Evolutionary conservation across 2,797 vertebrate genomes (phyloP).

Genomic region (Pantherophis alleghaniensis): DNA sequence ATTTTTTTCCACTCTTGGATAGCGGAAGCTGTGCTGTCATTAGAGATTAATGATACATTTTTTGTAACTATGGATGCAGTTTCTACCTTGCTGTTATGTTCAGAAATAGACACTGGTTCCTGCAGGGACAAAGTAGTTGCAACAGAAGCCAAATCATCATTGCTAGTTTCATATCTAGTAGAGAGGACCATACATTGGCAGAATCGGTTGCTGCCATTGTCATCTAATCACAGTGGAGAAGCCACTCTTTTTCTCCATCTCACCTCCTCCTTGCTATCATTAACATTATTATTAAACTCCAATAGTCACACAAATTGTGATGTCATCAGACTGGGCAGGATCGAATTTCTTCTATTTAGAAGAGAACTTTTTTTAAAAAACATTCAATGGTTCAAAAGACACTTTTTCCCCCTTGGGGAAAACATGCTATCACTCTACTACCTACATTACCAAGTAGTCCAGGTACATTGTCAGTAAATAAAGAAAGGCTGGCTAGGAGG

Average conservation of each 20-base stretch:
- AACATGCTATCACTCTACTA: background rate
- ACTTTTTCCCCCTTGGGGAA: background rate
- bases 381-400: background rate
- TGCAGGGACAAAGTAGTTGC: background rate
- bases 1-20: background rate
- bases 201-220: background rate
- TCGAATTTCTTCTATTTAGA: background rate
- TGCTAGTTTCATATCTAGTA: background rate
- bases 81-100: background rate
- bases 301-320: background rate
- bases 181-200: background rate
- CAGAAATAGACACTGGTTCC: background rate
- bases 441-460: background rate
- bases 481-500: background rate
- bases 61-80: background rate
- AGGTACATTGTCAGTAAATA: background rate
- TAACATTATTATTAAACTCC: background rate
- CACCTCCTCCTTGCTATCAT: background rate
- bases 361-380: background rate
- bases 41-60: background rate
- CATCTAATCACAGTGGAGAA: background rate
- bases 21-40: background rate
- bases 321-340: background rate
- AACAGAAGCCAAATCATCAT: background rate
- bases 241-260: background rate